Base-by-base conservation (phyloP, 2,797 vertebrate genomes). In the Onychomys torridus region DNA sequence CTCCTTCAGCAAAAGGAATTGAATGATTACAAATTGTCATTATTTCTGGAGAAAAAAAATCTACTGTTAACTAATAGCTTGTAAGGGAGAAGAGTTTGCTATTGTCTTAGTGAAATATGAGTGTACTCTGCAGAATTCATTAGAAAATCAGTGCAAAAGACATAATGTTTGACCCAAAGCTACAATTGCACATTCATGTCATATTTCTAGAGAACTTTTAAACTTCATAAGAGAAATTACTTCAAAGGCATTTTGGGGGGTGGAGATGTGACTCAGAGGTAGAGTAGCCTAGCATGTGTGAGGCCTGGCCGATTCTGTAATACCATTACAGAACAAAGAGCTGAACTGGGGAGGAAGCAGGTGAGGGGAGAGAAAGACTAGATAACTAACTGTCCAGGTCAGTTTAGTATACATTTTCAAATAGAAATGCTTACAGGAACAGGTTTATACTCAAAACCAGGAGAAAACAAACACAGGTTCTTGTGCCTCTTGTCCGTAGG, bases 31-130 rank as follows among this genome's bases (percentile, higher is more conserved):
- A 71, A 77, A 55, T 83, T 83, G 69, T 32, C 17, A 90, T 37
- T 89, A 86, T 11, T 34, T 89, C 87, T 91, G 27, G 43, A 14
- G 49, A 25, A 29, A 29, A 3, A 92, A 82, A 96, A 79, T 8
- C 4, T n/a, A 1, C 71, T 52, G 11, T 83, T 61, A 67, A 85
- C 90, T 52, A 88, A 87, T 55, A 76, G 40, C 29, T 75, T 83
- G 5, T 14, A 94, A 73, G 59, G 16, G 21, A n/a, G 16, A 82
- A 75, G 55, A 37, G 40, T 69, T 93, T 83, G 29, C 10, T 94
- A 40, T 27, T 25, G 3, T 92, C 55, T 91, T 89, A 96, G 52
- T 87, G 63, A 95, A 94, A 78, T 76, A 71, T 75, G 49, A 83
- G 94, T 77, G 8, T 76, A 14, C 55, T 86, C 2, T 76, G 25